Conservation (phyloP, 2,888 invertebrate species). For the Drosophila helvetica region DNA sequence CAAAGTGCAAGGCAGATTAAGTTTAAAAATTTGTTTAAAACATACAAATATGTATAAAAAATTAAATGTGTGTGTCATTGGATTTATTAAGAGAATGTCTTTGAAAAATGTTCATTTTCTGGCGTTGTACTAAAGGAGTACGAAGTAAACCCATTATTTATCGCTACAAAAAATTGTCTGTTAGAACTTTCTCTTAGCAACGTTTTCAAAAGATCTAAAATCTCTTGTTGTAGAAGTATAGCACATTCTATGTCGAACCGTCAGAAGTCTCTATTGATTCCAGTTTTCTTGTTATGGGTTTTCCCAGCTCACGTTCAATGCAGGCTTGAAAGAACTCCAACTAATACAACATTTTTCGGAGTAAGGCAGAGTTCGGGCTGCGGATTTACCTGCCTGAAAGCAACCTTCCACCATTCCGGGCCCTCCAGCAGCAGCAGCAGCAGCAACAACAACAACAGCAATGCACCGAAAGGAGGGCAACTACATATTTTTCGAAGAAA, state of each 20-base stretch:
- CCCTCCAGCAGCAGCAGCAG: slow-evolving; percentile 10
- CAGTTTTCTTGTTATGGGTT: slow-evolving; percentile 10
- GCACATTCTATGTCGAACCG: background rate
- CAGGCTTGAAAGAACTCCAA: slow-evolving; percentile 30
- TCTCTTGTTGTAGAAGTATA: background rate
- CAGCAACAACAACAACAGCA: slow-evolving; percentile 15
- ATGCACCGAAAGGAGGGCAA: slow-evolving; percentile 40
- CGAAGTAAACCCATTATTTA: too few species aligned
- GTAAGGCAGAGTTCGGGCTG: background rate
- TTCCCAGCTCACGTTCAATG: slow-evolving; percentile 17
- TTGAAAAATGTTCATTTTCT: too few species aligned
- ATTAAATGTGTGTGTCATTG: too few species aligned
- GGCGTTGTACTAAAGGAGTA: too few species aligned
- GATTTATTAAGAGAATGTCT: too few species aligned
- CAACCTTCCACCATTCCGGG: slow-evolving; percentile 2
- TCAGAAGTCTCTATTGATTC: background rate
- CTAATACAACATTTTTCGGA: slow-evolving; percentile 23
- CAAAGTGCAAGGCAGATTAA: too few species aligned
- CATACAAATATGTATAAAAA: too few species aligned
- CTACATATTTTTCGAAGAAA: slow-evolving; percentile 74
- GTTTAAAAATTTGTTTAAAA: too few species aligned
- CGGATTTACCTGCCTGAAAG: slow-evolving; percentile 22
- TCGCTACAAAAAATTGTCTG: background rate
- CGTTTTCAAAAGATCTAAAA: too few species aligned
- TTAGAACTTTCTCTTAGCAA: background rate